Percentiles rank a stretch among this genome's conserved stretches.
These are phyloP conservation scores for Neoseiulus cucumeris DNA, from an alignment of 1,140 invertebrate genomes.

Conservation along the genomic window DNA sequence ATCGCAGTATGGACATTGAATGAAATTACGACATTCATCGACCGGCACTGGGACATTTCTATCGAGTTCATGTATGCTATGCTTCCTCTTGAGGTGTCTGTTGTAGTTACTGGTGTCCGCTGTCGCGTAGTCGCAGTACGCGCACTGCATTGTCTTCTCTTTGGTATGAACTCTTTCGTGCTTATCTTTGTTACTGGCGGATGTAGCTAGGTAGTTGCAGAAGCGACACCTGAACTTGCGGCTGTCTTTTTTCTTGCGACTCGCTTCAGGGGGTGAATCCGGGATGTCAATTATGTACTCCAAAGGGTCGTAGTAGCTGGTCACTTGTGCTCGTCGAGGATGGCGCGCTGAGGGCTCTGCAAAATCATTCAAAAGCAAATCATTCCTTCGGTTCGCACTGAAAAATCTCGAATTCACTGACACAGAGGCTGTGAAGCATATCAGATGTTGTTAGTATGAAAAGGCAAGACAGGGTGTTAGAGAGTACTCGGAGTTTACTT, in stretches of 20 bases:
- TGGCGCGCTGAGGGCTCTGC: not conserved
- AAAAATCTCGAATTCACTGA: not conserved
- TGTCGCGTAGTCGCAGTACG: conserved; percentile 1
- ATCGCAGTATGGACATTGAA: not conserved
- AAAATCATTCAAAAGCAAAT: too few species aligned
- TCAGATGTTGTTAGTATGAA: too few species aligned
- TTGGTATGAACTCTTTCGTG: not conserved
- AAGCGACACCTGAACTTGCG: not conserved
- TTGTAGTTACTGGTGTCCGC: conserved; percentile 9
- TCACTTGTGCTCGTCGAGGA: not conserved
- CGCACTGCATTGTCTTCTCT: conserved; percentile 6
- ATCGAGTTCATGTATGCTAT: not conserved
- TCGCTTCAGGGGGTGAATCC: not conserved
- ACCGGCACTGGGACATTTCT: not conserved
- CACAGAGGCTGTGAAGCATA: not conserved
- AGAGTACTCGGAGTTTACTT: too few species aligned
- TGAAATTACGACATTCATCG: not conserved
- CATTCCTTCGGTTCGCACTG: not conserved
- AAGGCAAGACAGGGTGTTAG: too few species aligned
- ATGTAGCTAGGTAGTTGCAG: not conserved
- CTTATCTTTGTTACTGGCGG: not conserved
- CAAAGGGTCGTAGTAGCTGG: not conserved
- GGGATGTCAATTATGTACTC: not conserved
- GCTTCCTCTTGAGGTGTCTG: not conserved
- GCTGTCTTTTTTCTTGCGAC: too few species aligned